Evolutionary conservation across 2,888 invertebrate species (phyloP).

Genomic region (Cerceris ruficornis): DNA sequence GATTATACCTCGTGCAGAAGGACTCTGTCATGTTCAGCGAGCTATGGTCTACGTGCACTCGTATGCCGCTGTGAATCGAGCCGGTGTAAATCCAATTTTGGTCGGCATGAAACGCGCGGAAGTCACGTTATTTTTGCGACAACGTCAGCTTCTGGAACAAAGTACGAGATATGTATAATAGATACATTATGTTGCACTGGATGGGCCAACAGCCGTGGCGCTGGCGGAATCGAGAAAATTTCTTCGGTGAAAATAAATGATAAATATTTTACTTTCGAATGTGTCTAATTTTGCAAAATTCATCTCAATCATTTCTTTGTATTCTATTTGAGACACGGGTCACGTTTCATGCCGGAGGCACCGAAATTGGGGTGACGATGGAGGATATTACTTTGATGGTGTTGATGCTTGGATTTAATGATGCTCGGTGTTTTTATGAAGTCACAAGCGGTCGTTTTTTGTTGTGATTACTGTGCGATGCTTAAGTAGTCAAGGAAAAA

Average conservation of each 20-base stretch:
- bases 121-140: constrained; percentile 23
- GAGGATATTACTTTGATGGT: background rate
- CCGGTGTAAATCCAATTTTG: constrained; percentile 54
- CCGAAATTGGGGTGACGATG: background rate
- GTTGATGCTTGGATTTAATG: background rate
- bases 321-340: background rate
- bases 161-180: background rate
- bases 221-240: too few relatives aligned
- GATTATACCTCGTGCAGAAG: constrained; percentile 52
- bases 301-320: background rate
- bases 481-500: too few relatives aligned
- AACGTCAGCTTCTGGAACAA: background rate
- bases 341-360: background rate
- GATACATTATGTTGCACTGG: background rate
- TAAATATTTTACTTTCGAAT: too few relatives aligned
- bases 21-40: constrained; percentile 54
- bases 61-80: constrained; percentile 32
- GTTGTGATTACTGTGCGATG: too few relatives aligned
- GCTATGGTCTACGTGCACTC: constrained; percentile 16
- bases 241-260: too few relatives aligned
- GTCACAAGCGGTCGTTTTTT: too few relatives aligned
- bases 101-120: constrained; percentile 27
- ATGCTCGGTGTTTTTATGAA: too few relatives aligned
- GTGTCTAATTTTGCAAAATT: too few relatives aligned
- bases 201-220: too few relatives aligned